A percentile compares a stretch with the other conserved stretches of the same genome.
Evolutionary conservation across 2,888 invertebrate genomes (phyloP).

Genomic region (Tillus elongatus): DNA sequence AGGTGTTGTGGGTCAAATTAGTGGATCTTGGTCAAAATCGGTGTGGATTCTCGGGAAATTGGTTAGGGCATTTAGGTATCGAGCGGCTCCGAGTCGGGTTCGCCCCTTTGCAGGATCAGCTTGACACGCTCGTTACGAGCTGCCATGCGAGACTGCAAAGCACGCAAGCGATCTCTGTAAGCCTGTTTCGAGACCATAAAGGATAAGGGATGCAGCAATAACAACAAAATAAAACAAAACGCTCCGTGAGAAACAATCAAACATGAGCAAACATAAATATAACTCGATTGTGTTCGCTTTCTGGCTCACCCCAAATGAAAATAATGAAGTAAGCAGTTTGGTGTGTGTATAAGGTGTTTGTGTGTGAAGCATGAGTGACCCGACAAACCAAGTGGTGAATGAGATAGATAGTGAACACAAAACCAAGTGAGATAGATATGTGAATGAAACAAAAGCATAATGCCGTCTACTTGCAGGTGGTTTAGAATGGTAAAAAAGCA

Average conservation of each 20-base stretch:
- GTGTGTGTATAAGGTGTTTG: slow-evolving; percentile 26
- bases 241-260: slow-evolving; percentile 34
- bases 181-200: slow-evolving; percentile 50
- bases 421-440: slow-evolving; percentile 26
- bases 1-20: slow-evolving; percentile 21
- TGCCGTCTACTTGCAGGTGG: slow-evolving; percentile 27
- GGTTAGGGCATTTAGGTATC: slow-evolving; percentile 48
- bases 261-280: slow-evolving; percentile 30
- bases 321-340: slow-evolving; percentile 30
- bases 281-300: slow-evolving; percentile 34
- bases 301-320: slow-evolving; percentile 30
- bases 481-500: slow-evolving; percentile 22
- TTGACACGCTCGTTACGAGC: slow-evolving; percentile 84
- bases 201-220: slow-evolving; percentile 39
- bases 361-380: slow-evolving; percentile 22
- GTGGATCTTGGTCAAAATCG: slow-evolving; percentile 20
- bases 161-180: slow-evolving; percentile 76
- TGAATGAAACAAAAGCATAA: slow-evolving; percentile 28
- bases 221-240: slow-evolving; percentile 40
- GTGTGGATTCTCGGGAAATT: slow-evolving; percentile 14
- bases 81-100: slow-evolving; percentile 70
- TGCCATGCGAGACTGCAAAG: slow-evolving; percentile 79
- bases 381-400: slow-evolving; percentile 21
- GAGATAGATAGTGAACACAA: slow-evolving; percentile 34
- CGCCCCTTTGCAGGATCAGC: slow-evolving; percentile 76